Evolutionary conservation across 2,888 invertebrate genomes (phyloP).

Genomic region (Zele albiditarsus): DNA sequence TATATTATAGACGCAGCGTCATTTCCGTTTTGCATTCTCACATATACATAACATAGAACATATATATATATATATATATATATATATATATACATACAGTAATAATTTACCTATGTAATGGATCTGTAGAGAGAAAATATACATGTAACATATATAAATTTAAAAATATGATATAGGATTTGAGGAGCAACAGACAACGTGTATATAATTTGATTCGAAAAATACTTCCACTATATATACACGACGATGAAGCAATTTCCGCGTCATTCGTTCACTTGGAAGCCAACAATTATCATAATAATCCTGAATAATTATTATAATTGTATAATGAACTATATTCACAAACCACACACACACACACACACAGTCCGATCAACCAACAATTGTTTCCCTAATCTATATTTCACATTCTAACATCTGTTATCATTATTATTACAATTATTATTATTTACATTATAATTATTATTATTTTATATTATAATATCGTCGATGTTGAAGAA

Average conservation of each 20-base stretch:
- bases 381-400: background rate
- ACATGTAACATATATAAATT: background rate
- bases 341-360: background rate
- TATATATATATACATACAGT: no score
- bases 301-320: constrained; percentile 1
- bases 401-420: no score
- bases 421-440: no score
- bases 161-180: constrained; percentile 10
- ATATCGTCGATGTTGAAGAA: no score
- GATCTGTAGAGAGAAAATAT: background rate
- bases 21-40: constrained; percentile 61
- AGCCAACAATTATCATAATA: constrained; percentile 8
- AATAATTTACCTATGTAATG: constrained; percentile 12
- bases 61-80: background rate
- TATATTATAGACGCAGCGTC: constrained; percentile 55
- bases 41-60: background rate
- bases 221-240: constrained; percentile 46
- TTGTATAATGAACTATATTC: background rate
- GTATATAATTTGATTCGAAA: constrained; percentile 53
- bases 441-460: no score
- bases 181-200: constrained; percentile 7
- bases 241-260: constrained; percentile 56
- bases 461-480: no score
- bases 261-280: constrained; percentile 16
- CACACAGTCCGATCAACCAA: background rate